Conservation (phyloP, 2,797 vertebrate genomes). For the Hozukius guyotensis region DNA sequence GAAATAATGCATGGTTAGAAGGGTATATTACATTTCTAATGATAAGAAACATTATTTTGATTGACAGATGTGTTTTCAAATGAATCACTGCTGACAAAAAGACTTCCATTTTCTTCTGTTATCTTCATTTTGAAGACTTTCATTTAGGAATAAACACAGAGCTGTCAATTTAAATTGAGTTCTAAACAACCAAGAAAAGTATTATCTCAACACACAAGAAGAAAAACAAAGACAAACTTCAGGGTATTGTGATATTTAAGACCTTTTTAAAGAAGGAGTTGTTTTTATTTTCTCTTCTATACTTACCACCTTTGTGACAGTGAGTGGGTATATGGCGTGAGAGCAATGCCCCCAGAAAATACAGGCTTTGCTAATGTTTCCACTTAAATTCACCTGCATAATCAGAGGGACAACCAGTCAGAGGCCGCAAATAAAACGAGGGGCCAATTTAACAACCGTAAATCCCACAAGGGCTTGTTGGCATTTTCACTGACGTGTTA, state of each 20-base stretch:
- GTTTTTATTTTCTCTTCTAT: slow-evolving; percentile 19
- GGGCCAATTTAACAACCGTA: slow-evolving; percentile 73
- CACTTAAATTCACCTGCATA: slow-evolving; percentile 80
- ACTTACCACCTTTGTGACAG: not conserved
- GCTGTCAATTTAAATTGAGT: slow-evolving; percentile 39
- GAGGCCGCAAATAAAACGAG: slow-evolving; percentile 73
- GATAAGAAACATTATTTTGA: slow-evolving; percentile 31
- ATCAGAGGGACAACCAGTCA: slow-evolving; percentile 72
- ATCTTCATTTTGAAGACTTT: slow-evolving; percentile 29
- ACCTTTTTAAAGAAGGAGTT: not conserved
- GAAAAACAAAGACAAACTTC: slow-evolving; percentile 34
- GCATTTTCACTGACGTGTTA: slow-evolving; percentile 77
- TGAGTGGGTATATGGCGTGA: slow-evolving; percentile 70
- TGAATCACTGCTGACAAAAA: slow-evolving; percentile 25
- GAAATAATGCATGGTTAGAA: slow-evolving; percentile 7
- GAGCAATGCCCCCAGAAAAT: slow-evolving; percentile 64
- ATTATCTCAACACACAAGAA: slow-evolving; percentile 24
- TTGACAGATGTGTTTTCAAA: slow-evolving; percentile 38
- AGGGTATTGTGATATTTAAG: slow-evolving; percentile 24
- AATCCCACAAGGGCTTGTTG: slow-evolving; percentile 70
- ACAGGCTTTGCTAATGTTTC: slow-evolving; percentile 61
- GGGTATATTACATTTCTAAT: slow-evolving; percentile 1
- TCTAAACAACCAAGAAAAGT: slow-evolving; percentile 33
- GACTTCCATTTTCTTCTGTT: not conserved
- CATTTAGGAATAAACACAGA: slow-evolving; percentile 39